Base-by-base conservation (phyloP, 2,797 vertebrate species). In the Sphenopsis melanotis region DNA sequence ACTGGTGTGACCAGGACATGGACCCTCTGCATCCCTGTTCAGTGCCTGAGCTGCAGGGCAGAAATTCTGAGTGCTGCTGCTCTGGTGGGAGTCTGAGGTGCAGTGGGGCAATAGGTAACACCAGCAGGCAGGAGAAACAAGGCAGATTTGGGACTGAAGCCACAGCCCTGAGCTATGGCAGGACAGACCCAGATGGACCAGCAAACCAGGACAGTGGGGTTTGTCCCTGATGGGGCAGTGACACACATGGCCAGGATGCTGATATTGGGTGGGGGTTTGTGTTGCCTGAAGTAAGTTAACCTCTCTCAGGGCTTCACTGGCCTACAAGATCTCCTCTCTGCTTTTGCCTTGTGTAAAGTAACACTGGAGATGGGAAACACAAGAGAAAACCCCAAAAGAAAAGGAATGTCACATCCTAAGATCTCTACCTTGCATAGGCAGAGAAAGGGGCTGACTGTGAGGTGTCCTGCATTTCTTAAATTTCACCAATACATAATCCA, bases 21-120 rank as follows among this genome's bases (percentile, higher is more conserved):
- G 34, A 44, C 10, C 10, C 0, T 0, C 30, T 56, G 12, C 27
- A 26, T 21, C 57, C 11, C 10, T 24, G 20, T 30, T 83, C 66
- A 50, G 37, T 0, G 0, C 30, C 44, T 32, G 20, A 36, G 41
- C 0, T 60, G 36, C 46, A 69, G 55, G 11, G 34, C 14, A 12
- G n/a, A 13, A 49, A 16, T n/a, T 14, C 27, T 23, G 29, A 36
- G 32, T 10, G 18, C 17, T 29, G 32, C 50, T 29, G 9, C 7
- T 60, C 50, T n/a, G 19, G 12, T 5, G 19, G 57, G 42, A 72
- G 29, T 15, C 32, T 6, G 1, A 72, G 68, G 26, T 26, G 64
- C 65, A 41, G 8, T 2, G 2, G 11, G 12, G 11, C 34, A 42
- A n/a, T 1, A 66, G 42, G 42, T 3, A 26, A 53, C 42, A 61